These are phyloP conservation scores for Solenopsis invicta DNA, from an alignment of 1,140 invertebrate species.

Conservation along the genomic window DNA sequence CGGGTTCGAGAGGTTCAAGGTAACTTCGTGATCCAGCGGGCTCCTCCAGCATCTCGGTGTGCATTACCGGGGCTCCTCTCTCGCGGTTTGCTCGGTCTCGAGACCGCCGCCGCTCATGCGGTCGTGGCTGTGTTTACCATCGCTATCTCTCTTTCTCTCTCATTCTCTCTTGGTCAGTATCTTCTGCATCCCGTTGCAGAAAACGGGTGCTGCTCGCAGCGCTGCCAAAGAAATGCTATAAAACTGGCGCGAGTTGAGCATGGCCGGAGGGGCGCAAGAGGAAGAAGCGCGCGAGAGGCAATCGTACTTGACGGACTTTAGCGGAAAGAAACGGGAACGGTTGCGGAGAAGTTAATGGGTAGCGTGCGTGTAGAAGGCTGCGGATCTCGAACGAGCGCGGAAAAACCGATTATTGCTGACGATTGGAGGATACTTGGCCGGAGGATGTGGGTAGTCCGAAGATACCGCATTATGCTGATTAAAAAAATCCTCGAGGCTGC, in stretches of 20 bases:
- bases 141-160: constrained; percentile 11
- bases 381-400: constrained; percentile 49
- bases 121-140: constrained; percentile 48
- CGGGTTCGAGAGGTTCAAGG: constrained; percentile 75
- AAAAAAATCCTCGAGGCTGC: constrained; percentile 17
- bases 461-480: constrained; percentile 37
- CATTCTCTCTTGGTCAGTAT: neutral
- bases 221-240: constrained; percentile 46
- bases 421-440: constrained; percentile 38
- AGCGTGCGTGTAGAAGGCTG: constrained; percentile 37
- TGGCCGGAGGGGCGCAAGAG: constrained; percentile 10
- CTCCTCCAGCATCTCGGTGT: constrained; percentile 48
- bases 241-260: constrained; percentile 54
- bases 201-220: constrained; percentile 28
- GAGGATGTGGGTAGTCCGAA: constrained; percentile 43
- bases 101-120: constrained; percentile 47
- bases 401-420: constrained; percentile 60
- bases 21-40: constrained; percentile 74
- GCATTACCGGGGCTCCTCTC: constrained; percentile 72
- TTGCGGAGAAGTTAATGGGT: constrained; percentile 60
- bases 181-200: constrained; percentile 60
- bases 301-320: constrained; percentile 47
- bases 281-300: constrained; percentile 44
- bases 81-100: constrained; percentile 37
- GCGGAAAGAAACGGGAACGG: constrained; percentile 55